Conservation (phyloP, 2,113 vertebrate species). For the Chamaea fasciata region DNA sequence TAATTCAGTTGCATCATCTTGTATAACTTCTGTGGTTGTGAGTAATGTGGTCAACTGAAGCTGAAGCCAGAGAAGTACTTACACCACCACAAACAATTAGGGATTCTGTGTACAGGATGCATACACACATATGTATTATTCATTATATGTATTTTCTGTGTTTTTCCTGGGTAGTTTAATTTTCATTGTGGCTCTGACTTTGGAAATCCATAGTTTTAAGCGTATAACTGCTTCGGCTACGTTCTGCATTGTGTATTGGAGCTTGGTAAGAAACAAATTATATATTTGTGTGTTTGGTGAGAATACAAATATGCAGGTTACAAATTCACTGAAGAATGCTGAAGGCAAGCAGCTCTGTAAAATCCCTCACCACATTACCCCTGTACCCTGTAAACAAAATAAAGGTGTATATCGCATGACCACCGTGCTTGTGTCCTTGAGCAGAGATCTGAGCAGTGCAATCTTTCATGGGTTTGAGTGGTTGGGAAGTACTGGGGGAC, state of each 20-base stretch:
- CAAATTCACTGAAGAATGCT: background rate
- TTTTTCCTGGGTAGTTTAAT: background rate
- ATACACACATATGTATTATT: background rate
- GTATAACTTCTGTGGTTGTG: background rate
- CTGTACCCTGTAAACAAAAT: background rate
- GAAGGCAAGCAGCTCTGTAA: background rate
- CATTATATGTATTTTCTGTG: background rate
- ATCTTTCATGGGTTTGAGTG: background rate
- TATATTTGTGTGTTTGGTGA: background rate
- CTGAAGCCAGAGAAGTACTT: background rate
- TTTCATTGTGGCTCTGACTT: background rate
- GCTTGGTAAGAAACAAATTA: background rate
- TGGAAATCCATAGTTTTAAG: background rate
- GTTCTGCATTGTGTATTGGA: background rate
- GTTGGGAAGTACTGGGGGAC: background rate
- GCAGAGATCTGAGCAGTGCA: background rate
- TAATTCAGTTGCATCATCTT: background rate
- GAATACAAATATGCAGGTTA: background rate
- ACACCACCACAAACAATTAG: background rate
- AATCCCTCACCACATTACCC: background rate
- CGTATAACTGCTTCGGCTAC: background rate
- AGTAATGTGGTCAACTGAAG: background rate
- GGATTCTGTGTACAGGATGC: background rate
- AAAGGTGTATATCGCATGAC: background rate
- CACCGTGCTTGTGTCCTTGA: rapidly evolving